Percentiles rank a stretch among this genome's conserved stretches.
These are phyloP conservation scores for Bemisia tabaci DNA, from an alignment of 1,140 invertebrate genomes.

Conservation along the genomic window DNA sequence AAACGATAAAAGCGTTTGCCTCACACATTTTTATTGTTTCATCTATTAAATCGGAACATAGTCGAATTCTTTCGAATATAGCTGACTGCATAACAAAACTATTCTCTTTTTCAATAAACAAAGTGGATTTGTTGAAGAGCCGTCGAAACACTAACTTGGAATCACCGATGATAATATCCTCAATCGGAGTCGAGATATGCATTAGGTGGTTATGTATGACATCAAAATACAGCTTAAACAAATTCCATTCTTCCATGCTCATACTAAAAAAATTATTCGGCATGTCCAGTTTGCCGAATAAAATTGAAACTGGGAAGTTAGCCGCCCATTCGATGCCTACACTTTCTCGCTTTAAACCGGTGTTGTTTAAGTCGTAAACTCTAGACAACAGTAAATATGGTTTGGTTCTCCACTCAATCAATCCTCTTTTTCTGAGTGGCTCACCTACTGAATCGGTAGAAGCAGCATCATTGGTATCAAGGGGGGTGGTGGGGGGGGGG, in stretches of 20 bases:
- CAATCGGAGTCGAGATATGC: not conserved
- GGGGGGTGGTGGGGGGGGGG: too few species aligned
- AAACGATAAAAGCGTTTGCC: too few species aligned
- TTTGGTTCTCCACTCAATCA: not conserved
- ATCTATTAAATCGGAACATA: too few species aligned
- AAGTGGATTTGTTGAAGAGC: not conserved
- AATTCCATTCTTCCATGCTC: not conserved
- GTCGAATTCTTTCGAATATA: too few species aligned
- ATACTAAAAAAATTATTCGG: not conserved
- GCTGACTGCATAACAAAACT: not conserved
- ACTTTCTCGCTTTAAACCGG: not conserved
- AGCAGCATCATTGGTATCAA: too few species aligned
- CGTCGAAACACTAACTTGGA: not conserved
- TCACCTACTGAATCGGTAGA: too few species aligned
- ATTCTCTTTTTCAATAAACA: not conserved
- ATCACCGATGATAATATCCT: not conserved
- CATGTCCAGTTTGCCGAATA: not conserved
- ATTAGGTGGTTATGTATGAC: not conserved
- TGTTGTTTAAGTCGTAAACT: not conserved
- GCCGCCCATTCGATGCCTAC: not conserved
- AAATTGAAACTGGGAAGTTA: not conserved
- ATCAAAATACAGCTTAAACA: not conserved
- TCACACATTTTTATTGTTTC: too few species aligned
- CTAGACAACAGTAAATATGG: not conserved
- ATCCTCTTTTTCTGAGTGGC: too few species aligned